Evolutionary conservation across 1,140 invertebrate species (phyloP), one percentile per base, ranked within the genome.

Genomic region (Frieseomelitta varia): DNA sequence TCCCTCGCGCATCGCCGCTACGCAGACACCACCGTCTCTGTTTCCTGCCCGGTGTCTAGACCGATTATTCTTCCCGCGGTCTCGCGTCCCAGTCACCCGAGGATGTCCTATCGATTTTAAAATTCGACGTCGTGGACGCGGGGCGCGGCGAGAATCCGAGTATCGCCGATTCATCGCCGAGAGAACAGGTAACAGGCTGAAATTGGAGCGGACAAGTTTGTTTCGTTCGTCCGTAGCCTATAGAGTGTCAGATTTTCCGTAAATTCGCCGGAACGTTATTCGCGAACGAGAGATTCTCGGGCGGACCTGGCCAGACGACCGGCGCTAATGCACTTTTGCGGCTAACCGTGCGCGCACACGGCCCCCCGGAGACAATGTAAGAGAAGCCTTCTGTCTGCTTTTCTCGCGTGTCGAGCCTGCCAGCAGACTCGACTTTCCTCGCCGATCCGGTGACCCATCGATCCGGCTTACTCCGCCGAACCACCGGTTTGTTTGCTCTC

Each of bases 311-410:
- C 71, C 58, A 81, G 88, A 89, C 81, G 67, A 72, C 53, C 65
- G 58, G 53, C 74, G 81, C 75, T 89, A 89, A 89, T 89, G 85
- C 88, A 89, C 81, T 87, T 89, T 84, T 85, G 74, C n/a, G 85
- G 79, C 78, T 76, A 75, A 67, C 79, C 30, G 67, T 77, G 69
- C 39, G 39, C 55, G 58, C 74, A 69, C 81, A 56, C 63, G 68
- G 78, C 84, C 58, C 39, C 74, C 56, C n/a, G n/a, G n/a, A n/a
- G n/a, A 55, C 76, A 27, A 56, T 56, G 47, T 65, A 78, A 85
- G 74, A 30, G 63, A 86, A 86, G 74, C 51, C 80, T 47, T 47
- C 39, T 86, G 63, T 84, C 77, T 15, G 56, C 63, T 82, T 84
- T 87, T 89, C 87, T 67, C 75, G 14, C 58, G 19, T n/a, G n/a